Percentiles rank a stretch among this genome's conserved stretches.
These are phyloP conservation scores for Drosophila kohkoa DNA, from an alignment of 1,140 invertebrate species.

Conservation along the genomic window DNA sequence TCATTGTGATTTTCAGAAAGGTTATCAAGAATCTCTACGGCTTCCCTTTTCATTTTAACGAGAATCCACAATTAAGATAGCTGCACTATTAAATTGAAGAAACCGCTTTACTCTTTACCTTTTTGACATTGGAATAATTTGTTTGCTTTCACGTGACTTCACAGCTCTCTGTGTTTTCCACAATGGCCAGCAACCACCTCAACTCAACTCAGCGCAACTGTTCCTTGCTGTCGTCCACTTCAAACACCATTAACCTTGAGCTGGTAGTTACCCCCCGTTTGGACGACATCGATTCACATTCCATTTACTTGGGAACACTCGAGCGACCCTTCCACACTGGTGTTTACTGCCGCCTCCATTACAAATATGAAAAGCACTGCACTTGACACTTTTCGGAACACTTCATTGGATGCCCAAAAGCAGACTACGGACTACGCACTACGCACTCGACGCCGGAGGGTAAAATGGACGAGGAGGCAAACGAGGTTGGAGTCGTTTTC, in stretches of 20 bases:
- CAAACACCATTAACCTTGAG: conserved; percentile 37
- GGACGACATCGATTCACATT: conserved; percentile 55
- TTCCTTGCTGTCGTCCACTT: background rate
- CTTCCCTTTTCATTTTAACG: background rate
- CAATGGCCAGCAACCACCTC: background rate
- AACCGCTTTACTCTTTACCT: background rate
- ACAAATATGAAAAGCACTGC: conserved; percentile 69
- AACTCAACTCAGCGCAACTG: background rate
- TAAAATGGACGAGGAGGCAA: background rate
- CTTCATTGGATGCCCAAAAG: conserved; percentile 60
- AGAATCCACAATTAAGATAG: background rate
- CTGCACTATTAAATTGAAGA: background rate
- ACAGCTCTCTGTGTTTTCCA: background rate
- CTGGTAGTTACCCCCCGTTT: conserved; percentile 19
- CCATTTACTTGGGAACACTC: conserved; percentile 57
- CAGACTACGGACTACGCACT: conserved; percentile 29
- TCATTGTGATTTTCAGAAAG: no score
- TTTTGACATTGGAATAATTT: conserved; percentile 4
- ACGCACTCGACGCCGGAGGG: conserved; percentile 18
- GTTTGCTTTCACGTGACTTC: background rate
- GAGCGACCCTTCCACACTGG: conserved; percentile 14
- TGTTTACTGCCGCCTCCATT: conserved; percentile 30
- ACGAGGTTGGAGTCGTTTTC: background rate
- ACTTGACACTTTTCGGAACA: conserved; percentile 71
- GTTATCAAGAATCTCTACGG: no score